Percentiles rank a stretch among this genome's conserved stretches.
Conservation (phyloP, 2,113 vertebrate species). For the Trichechus manatus region DNA sequence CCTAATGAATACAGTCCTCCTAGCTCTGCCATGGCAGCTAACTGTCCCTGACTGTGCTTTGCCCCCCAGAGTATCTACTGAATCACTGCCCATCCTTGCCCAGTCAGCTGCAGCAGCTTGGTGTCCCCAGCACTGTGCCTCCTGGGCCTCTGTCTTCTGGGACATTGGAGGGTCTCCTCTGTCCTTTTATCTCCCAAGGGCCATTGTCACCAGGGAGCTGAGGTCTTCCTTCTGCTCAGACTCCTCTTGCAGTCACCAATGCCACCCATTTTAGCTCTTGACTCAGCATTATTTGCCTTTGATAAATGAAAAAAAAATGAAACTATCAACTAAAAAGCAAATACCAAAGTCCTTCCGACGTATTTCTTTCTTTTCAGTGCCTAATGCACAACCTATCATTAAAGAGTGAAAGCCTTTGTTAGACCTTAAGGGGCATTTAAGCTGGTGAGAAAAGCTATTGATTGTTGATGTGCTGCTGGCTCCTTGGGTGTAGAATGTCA, state of each 20-base stretch:
- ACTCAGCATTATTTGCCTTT: not conserved
- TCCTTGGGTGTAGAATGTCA: not conserved
- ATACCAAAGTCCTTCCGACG: not conserved
- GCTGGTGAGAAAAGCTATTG: not conserved
- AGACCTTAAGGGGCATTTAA: not conserved
- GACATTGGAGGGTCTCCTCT: not conserved
- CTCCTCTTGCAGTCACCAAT: not conserved
- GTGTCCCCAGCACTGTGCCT: not conserved
- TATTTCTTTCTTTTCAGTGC: not conserved
- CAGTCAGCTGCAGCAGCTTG: not conserved
- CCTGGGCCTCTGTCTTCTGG: not conserved
- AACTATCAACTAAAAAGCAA: constrained; percentile 20
- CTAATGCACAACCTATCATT: not conserved
- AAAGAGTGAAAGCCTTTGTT: not conserved
- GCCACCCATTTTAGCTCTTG: not conserved
- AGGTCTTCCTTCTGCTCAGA: not conserved
- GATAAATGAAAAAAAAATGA: not conserved
- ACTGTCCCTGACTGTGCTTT: not conserved
- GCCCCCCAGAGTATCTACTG: not conserved
- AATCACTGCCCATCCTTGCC: not conserved
- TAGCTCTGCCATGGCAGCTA: not conserved
- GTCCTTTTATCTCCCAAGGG: no score
- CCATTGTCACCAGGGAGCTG: not conserved
- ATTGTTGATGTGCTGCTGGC: not conserved
- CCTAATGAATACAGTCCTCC: not conserved